These are phyloP conservation scores for Heterodera schachtii DNA, from an alignment of 1,140 invertebrate species.

Conservation along the genomic window DNA sequence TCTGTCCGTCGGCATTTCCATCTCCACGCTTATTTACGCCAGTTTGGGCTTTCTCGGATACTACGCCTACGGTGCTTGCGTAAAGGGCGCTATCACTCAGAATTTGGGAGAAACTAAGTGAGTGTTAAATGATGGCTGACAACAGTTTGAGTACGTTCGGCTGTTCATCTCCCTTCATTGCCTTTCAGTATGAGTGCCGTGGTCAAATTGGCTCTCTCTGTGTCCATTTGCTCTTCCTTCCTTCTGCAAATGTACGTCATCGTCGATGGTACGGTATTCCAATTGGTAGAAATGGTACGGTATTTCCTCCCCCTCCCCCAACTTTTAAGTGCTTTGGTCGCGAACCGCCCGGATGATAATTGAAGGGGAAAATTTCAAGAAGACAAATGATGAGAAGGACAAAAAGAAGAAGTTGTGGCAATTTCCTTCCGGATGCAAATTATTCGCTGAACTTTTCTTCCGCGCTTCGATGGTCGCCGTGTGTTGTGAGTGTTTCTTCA, in stretches of 20 bases:
- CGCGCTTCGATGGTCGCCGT: conserved; percentile 14
- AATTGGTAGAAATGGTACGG: too few relatives aligned
- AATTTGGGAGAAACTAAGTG: conserved; percentile 54
- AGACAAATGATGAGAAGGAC: conserved; percentile 55
- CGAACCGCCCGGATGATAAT: conserved; percentile 55
- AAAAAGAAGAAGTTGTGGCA: conserved; percentile 63
- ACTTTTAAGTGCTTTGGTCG: conserved; percentile 77
- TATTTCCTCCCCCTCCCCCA: too few relatives aligned
- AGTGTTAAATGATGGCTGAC: background rate
- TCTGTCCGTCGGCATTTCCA: conserved; percentile 53
- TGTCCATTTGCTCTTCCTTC: conserved; percentile 69
- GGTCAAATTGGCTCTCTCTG: conserved; percentile 67
- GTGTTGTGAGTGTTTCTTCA: conserved; percentile 6
- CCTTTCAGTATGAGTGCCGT: conserved; percentile 66
- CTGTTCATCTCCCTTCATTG: background rate
- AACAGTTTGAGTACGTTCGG: too few relatives aligned
- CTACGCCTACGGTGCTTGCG: conserved; percentile 56
- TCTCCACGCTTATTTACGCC: conserved; percentile 60
- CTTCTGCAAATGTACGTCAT: conserved; percentile 89
- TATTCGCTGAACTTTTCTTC: conserved; percentile 15
- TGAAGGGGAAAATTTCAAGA: conserved; percentile 1
- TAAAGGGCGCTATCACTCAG: conserved; percentile 65
- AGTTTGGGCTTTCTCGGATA: conserved; percentile 64
- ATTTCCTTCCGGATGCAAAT: conserved; percentile 37
- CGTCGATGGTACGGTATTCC: conserved; percentile 70